Conservation (phyloP, 2,888 invertebrate genomes). For the Drosophila fulvimacula region DNA sequence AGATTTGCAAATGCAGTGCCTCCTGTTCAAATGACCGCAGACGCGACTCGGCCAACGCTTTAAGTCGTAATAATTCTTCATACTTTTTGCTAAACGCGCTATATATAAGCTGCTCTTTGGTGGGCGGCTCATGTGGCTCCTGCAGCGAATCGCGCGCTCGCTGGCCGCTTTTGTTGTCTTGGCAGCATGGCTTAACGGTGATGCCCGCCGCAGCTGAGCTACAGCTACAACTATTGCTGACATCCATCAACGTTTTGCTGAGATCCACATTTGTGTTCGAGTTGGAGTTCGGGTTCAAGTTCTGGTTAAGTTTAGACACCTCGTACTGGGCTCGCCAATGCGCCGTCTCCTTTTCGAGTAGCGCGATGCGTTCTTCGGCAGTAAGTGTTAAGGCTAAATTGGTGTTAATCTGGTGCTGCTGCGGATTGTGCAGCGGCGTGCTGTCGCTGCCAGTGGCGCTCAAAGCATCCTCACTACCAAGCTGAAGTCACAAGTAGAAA, state of each 20-base stretch:
- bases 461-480: conserved; percentile 88
- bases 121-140: conserved; percentile 66
- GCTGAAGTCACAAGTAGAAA: conserved; percentile 80
- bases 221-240: conserved; percentile 72
- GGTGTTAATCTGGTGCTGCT: conserved; percentile 36
- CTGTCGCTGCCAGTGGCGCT: conserved; percentile 85
- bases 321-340: conserved; percentile 91
- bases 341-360: conserved; percentile 89
- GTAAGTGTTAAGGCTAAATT: conserved; percentile 52
- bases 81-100: conserved; percentile 83
- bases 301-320: conserved; percentile 86
- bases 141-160: conserved; percentile 67
- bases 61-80: conserved; percentile 83
- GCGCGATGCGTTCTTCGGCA: conserved; percentile 84
- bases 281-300: conserved; percentile 75
- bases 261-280: conserved; percentile 60
- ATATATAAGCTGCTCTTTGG: conserved; percentile 83
- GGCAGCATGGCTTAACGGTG: conserved; percentile 64
- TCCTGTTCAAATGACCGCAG: conserved; percentile 84
- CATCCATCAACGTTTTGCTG: conserved; percentile 41
- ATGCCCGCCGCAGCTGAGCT: conserved; percentile 82
- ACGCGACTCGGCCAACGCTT: conserved; percentile 83
- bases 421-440: conserved; percentile 70
- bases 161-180: conserved; percentile 61
- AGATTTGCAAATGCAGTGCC: conserved; percentile 84